Evolutionary conservation across 2,113 vertebrate species (phyloP).

Genomic region (Aspidoscelis tigris): DNA sequence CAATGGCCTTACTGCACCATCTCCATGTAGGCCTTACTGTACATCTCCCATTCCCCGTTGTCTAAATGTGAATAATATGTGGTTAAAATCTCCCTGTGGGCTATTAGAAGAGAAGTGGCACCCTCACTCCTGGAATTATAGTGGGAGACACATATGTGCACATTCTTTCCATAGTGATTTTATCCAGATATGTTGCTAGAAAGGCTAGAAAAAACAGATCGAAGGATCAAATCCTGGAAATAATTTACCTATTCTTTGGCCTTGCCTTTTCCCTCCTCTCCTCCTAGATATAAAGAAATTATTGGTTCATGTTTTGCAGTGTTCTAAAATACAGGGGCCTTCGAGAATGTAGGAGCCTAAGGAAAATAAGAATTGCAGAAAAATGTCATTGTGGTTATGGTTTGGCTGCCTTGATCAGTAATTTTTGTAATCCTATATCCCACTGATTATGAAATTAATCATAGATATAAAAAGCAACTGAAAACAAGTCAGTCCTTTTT

Average conservation of each 20-base stretch:
- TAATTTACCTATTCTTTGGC: constrained; percentile 8
- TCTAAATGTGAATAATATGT: background rate
- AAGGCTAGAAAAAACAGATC: background rate
- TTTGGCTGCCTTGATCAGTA: constrained; percentile 74
- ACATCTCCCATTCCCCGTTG: too few species aligned
- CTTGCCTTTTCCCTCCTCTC: constrained; percentile 44
- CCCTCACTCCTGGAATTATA: too few species aligned
- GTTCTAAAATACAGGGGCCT: constrained; percentile 80
- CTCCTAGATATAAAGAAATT: constrained; percentile 49
- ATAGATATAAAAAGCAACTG: constrained; percentile 76
- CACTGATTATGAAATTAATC: constrained; percentile 84
- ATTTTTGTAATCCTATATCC: constrained; percentile 79
- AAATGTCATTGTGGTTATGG: constrained; percentile 81
- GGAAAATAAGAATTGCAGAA: constrained; percentile 83
- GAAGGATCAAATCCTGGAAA: constrained; percentile 18
- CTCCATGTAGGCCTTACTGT: background rate
- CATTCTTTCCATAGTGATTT: too few species aligned
- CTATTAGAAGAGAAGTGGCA: background rate
- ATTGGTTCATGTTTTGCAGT: constrained; percentile 49
- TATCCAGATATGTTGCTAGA: too few species aligned
- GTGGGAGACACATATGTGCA: too few species aligned
- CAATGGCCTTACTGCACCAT: too few species aligned
- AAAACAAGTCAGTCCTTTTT: constrained; percentile 72
- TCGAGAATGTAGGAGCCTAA: constrained; percentile 82
- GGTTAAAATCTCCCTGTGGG: background rate